Base-by-base conservation (phyloP, 2,888 invertebrate genomes). In the Lomographa bimaculata region DNA sequence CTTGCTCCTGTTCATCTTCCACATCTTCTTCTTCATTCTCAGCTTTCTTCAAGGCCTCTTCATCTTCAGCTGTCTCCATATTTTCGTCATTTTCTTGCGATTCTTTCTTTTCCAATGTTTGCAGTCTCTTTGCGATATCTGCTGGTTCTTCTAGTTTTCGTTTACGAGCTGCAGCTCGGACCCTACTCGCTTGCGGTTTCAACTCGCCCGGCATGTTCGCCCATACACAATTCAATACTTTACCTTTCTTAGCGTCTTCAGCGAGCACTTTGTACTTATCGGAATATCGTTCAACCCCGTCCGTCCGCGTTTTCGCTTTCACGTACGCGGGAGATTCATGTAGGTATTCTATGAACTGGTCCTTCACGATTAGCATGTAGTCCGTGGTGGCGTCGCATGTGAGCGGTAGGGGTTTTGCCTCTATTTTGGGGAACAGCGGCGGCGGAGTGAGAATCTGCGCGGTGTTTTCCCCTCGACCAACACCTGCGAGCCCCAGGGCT, bases 261-360 rank as follows among this genome's bases (percentile, higher is more conserved):
- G 89, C 83, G 7, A 89, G 66, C 44, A 87, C 71, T 60, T 89
- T 90, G 43, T 90, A 90, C 50, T 91, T 91, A 57, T 92, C 91
- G 1, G 92, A 91, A 66, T 91, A 91, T 38, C 91, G 77, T 63
- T 91, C 90, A 2, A 90, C 78, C 35, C 90, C 90, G 48, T 81
- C 84, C 38, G 86, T 89, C 32, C 73, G 69, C 16, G 79, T 75
- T 44, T 90, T 86, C 32, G 86, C 68, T 64, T 89, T 90, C 5
- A 92, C 89, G 60, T 90, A 91, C 3, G 91, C 91, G 0, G 92
- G 91, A 0, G 94, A 94, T 38, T 94, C 92, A 35, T 92, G 91
- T 80, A 94, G 91, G 55, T 90, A 92, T 50, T 93, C 94, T 5
- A 94, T 90, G 56, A 93, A 94, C 56, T 94, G 93, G 57, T 94